phyloP scores from a whole-genome alignment of 2,888 invertebrate genomes.

The Gymnocheta viridis region DNA sequence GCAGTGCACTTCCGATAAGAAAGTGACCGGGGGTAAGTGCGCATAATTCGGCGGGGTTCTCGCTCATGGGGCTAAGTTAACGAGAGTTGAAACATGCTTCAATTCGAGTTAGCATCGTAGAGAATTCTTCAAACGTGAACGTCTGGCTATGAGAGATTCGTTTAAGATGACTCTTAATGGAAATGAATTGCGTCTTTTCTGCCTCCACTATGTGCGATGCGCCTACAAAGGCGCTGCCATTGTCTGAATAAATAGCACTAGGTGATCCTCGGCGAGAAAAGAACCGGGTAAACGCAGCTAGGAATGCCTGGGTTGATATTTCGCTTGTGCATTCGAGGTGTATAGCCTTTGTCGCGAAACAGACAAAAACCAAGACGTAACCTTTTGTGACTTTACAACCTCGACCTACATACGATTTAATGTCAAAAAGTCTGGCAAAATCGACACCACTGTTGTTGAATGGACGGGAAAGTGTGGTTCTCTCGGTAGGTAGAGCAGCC shows the following conservation, averaged over 20 bases:
- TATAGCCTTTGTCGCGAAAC: not conserved
- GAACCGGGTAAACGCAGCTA: slow-evolving; percentile 60
- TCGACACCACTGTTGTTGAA: not conserved
- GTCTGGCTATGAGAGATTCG: slow-evolving; percentile 1
- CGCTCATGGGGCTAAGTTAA: not conserved
- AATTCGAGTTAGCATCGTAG: slow-evolving; percentile 10
- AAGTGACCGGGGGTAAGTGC: not conserved
- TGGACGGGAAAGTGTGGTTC: not conserved
- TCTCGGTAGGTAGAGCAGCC: not conserved
- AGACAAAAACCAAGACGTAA: not conserved
- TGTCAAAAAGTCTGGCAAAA: too few species aligned
- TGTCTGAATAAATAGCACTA: slow-evolving; percentile 12
- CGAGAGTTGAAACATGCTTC: slow-evolving; percentile 2
- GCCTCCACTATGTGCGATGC: not conserved
- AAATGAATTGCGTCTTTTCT: slow-evolving; percentile 6
- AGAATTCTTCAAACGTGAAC: slow-evolving; percentile 39
- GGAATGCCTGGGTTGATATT: slow-evolving; percentile 52
- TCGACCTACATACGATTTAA: too few species aligned
- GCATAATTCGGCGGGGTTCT: not conserved
- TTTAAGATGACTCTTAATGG: slow-evolving; percentile 24
- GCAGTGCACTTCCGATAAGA: not conserved
- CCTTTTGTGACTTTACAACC: not conserved
- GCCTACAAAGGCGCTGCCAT: slow-evolving; percentile 21
- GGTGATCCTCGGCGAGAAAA: slow-evolving; percentile 37
- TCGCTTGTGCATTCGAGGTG: slow-evolving; percentile 33